Base-by-base conservation (phyloP, 2,113 vertebrate species). In the Copsychus sechellarum region DNA sequence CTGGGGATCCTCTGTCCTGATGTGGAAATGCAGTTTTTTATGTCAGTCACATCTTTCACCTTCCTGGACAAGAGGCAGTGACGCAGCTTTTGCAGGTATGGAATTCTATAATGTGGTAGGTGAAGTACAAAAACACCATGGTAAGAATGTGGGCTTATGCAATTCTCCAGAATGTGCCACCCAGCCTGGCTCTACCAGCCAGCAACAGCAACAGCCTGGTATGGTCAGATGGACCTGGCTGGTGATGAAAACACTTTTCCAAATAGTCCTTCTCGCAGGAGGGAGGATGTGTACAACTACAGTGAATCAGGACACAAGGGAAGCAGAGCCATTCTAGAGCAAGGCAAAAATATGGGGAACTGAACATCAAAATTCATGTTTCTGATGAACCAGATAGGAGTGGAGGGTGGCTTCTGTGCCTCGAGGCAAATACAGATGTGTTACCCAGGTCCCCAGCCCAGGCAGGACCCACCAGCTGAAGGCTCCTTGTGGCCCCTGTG, bases 111-210 rank as follows among this genome's bases (percentile, higher is more conserved):
- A 56, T 77, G 60, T 21, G 61, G 77, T 36, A 73, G 67, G 45
- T 45, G 79, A 89, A 89, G 31, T 33, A 71, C 91, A 81, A 62
- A 92, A 86, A 60, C 72, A 81, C 11, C 28, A 28, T 2, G 26
- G 42, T 72, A 82, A 65, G 47, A 91, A 73, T 4, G 11, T 8
- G 42, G 57, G 57, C 66, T 95, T 95, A 38, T 58, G 91, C 81
- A 94, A 77, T 77, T 47, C 61, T 42, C 50, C 42, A 65, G 33
- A 82, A 73, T 29, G 29, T 85, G 64, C 74, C 51, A 80, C n/a
- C 33, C 50, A 77, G 88, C 40, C 70, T 1, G 1, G 51, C 76
- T 81, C 26, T 65, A 25, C 50, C 0, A 0, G 33, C 45, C 73
- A 89, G 73, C 40, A 87, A 31, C 73, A 89, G 73, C 40, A 87